A percentile compares a stretch with the other conserved stretches of the same genome.
These are phyloP conservation scores for Bos javanicus DNA, from an alignment of 2,113 vertebrate species.

Conservation along the genomic window DNA sequence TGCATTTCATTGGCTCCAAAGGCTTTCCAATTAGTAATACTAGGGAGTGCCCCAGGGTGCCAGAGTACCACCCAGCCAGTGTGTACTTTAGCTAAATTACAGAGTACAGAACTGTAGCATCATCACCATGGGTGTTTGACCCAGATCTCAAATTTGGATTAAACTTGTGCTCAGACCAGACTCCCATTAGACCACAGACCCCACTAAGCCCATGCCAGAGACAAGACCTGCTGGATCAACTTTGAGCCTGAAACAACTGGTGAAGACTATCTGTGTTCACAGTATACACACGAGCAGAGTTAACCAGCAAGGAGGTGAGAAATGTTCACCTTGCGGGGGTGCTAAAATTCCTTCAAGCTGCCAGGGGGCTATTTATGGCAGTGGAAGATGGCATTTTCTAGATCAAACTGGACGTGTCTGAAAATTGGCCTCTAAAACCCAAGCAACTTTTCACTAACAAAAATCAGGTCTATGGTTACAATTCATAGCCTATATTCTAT, in stretches of 20 bases:
- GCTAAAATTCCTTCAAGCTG: neutral
- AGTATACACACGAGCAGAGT: neutral
- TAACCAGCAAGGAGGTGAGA: constrained; percentile 17
- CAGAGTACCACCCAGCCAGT: neutral
- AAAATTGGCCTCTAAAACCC: neutral
- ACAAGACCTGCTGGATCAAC: neutral
- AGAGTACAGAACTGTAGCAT: neutral
- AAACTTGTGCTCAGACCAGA: neutral
- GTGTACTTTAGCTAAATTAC: neutral
- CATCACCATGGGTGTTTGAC: neutral
- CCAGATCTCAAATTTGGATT: neutral
- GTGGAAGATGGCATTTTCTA: neutral
- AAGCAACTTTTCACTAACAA: neutral
- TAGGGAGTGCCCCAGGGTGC: neutral
- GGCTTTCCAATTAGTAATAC: neutral
- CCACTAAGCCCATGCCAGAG: neutral
- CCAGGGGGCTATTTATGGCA: neutral
- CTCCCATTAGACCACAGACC: neutral
- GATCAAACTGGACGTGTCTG: neutral
- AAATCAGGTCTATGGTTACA: neutral
- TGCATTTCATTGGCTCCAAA: neutral
- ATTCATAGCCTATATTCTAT: neutral
- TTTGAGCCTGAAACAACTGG: neutral
- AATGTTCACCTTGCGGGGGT: neutral
- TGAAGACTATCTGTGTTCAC: neutral